phyloP scores from a whole-genome alignment of 2,113 vertebrate genomes.

The Rhodinocichla rosea region DNA sequence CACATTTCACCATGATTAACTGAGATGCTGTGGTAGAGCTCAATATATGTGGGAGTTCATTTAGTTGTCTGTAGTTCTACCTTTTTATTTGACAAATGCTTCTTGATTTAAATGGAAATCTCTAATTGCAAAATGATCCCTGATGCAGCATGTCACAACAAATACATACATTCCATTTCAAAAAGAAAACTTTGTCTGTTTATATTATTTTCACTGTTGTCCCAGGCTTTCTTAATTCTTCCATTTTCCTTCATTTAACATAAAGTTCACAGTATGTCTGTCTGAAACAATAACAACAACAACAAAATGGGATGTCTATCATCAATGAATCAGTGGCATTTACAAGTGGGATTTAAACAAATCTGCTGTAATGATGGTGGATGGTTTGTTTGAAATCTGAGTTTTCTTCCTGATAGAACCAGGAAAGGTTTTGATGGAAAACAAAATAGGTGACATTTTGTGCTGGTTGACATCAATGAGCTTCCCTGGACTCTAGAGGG shows the following conservation, averaged over 20 bases:
- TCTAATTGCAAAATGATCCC: constrained; percentile 1
- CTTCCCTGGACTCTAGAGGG: background rate
- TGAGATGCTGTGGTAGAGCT: background rate
- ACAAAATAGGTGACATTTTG: background rate
- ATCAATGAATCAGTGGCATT: background rate
- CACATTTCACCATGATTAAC: background rate
- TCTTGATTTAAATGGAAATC: background rate
- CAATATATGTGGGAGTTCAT: background rate
- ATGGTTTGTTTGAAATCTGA: background rate
- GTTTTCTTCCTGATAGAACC: background rate
- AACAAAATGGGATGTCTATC: background rate
- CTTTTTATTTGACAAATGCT: background rate
- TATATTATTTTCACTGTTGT: background rate
- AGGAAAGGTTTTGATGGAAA: background rate
- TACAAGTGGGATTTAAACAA: background rate
- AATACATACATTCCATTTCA: background rate
- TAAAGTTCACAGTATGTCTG: background rate
- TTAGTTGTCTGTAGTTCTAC: background rate
- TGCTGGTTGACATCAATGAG: background rate
- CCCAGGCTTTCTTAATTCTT: background rate
- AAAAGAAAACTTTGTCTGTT: background rate
- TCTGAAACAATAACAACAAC: background rate
- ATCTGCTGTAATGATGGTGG: background rate
- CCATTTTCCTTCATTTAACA: background rate
- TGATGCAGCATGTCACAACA: background rate